A percentile compares a stretch with the other conserved stretches of the same genome.
These are phyloP conservation scores for Cossypha caffra DNA, from an alignment of 2,797 vertebrate genomes.

Conservation along the genomic window DNA sequence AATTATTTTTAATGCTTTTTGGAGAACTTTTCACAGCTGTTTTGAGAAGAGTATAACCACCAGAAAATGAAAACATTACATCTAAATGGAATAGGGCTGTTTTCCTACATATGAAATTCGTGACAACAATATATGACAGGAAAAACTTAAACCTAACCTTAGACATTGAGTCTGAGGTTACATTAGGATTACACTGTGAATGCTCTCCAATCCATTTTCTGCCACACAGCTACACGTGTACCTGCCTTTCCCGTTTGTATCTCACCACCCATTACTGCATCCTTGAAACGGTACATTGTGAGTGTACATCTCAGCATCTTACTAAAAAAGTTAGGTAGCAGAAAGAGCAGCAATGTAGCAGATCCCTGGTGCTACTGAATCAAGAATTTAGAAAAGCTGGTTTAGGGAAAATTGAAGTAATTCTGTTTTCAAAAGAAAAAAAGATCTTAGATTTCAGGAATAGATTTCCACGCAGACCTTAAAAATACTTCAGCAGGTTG, in stretches of 20 bases:
- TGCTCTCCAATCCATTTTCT: not conserved
- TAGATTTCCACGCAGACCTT: not conserved
- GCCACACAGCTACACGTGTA: not conserved
- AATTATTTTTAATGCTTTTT: not conserved
- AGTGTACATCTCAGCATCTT: not conserved
- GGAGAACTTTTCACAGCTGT: not conserved
- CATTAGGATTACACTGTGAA: not conserved
- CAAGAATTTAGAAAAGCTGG: not conserved
- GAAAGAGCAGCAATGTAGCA: not conserved
- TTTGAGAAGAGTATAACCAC: not conserved
- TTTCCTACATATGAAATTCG: not conserved
- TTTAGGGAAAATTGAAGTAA: not conserved
- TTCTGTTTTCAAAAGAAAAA: not conserved
- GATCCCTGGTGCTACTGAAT: not conserved
- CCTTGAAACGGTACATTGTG: not conserved
- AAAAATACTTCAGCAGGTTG: not conserved
- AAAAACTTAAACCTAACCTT: not conserved
- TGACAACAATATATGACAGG: not conserved
- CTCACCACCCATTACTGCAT: not conserved
- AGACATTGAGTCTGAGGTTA: not conserved
- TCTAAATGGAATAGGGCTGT: not conserved
- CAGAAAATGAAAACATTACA: not conserved
- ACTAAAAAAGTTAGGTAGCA: not conserved
- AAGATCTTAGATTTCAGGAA: not conserved
- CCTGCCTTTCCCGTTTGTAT: not conserved